These are phyloP conservation scores for Enteromius viviparus DNA, from an alignment of 2,797 vertebrate genomes.

Conservation along the genomic window DNA sequence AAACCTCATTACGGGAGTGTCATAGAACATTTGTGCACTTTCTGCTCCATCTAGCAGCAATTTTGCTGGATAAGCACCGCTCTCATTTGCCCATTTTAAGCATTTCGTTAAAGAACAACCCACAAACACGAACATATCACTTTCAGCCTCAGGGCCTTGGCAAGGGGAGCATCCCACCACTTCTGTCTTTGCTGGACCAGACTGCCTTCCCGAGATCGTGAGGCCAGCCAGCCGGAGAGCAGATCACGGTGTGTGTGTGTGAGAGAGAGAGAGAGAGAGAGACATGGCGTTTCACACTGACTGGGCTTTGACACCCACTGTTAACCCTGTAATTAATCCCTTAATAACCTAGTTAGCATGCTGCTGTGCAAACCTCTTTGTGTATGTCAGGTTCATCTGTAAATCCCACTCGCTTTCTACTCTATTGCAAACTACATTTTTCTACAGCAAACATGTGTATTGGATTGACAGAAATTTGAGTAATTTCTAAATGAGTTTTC, in stretches of 20 bases:
- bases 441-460: not conserved
- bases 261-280: conserved; percentile 49
- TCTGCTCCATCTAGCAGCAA: conserved; percentile 88
- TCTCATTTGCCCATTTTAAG: conserved; percentile 81
- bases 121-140: conserved; percentile 71
- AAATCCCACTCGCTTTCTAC: conserved; percentile 9
- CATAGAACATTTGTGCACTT: conserved; percentile 88
- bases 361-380: conserved; percentile 38
- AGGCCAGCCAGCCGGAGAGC: conserved; percentile 50
- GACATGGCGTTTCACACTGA: conserved; percentile 50
- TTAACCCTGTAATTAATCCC: conserved; percentile 54
- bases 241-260: conserved; percentile 30
- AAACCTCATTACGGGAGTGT: conserved; percentile 87
- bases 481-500: conserved; percentile 1
- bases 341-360: conserved; percentile 44
- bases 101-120: conserved; percentile 71
- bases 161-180: conserved; percentile 55
- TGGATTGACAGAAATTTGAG: not conserved
- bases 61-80: conserved; percentile 86
- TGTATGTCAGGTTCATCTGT: conserved; percentile 33
- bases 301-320: conserved; percentile 59
- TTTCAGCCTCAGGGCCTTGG: conserved; percentile 61
- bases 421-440: conserved; percentile 42
- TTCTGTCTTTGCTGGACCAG: conserved; percentile 21
- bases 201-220: conserved; percentile 64